Base-by-base conservation (phyloP, 1,140 invertebrate genomes). In the Potamilus streckersoni region DNA sequence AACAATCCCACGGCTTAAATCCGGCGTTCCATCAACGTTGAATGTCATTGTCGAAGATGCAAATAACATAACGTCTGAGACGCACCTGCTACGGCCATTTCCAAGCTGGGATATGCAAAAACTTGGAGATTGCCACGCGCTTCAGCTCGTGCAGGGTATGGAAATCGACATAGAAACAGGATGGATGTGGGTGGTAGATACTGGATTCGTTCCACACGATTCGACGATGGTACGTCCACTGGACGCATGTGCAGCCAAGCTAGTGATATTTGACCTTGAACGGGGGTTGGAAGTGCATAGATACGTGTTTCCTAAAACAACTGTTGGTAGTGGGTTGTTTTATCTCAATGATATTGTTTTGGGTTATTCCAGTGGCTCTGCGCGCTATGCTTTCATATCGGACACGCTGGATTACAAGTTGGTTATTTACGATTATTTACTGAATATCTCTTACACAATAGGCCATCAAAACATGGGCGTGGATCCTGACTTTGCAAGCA, bases 141-240 rank as follows among this genome's bases (percentile, higher is more conserved):
- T 86, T 20, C 85, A 84, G 78, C 73, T 74, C 16, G 85, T 85
- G 55, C 80, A 84, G 69, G 80, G 79, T 65, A 82, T 85, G 76
- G 82, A 84, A 65, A 78, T 86, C 16, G 85, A 86, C 67, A 78
- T 80, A 14, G 80, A 81, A 57, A 82, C 79, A 11, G 85, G 84
- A 3, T 77, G 67, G 27, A 83, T 86, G 82, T 86, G 81, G 80
- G 83, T 86, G 57, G 62, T 86, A 23, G 85, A 86, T 69, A 84
- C 80, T 4, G 81, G 75, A 60, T 31, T 2, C 2, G 19, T 38
- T 69, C 23, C 19, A 23, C 61, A 62, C 11, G 13, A 62, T 62
- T 62, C 8, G 61, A 8, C 19, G 61, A 23, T n/a, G 61, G 61
- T 38, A 17, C 72, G 72, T 70, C 74, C 72, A 59, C n/a, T 78